Evolutionary conservation across 2,888 invertebrate genomes (phyloP).

Genomic region (Eudasyphora cyanicolor): DNA sequence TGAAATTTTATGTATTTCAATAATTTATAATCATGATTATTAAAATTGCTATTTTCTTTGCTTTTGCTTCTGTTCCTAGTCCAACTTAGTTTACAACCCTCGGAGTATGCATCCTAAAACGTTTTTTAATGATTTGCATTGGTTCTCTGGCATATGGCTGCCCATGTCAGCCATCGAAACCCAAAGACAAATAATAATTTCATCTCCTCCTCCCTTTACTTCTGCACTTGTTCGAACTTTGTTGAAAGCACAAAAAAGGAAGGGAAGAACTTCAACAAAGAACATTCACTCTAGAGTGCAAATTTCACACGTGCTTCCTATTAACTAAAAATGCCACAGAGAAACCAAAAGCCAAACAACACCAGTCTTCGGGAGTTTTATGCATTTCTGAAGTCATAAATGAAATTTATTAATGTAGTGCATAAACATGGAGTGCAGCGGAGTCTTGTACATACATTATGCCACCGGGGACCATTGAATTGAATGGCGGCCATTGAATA

Average conservation of each 20-base stretch:
- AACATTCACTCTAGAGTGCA: constrained; percentile 67
- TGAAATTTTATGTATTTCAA: no score
- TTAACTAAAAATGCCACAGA: constrained; percentile 69
- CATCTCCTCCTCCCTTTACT: not conserved
- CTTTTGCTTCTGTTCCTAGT: no score
- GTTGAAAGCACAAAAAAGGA: not conserved
- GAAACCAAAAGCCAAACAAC: not conserved
- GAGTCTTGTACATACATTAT: not conserved
- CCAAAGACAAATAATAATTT: not conserved
- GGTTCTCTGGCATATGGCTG: not conserved
- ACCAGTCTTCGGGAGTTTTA: constrained; percentile 59
- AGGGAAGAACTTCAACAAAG: not conserved
- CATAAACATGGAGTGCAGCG: constrained; percentile 15
- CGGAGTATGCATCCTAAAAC: not conserved
- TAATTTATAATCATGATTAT: no score
- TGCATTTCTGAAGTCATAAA: constrained; percentile 72
- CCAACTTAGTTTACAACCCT: no score
- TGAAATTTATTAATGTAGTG: constrained; percentile 73
- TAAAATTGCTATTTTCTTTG: not conserved
- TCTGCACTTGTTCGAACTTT: constrained; percentile 6
- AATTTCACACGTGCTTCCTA: constrained; percentile 78
- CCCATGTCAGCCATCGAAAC: not conserved
- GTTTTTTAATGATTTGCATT: not conserved
- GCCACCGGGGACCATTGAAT: constrained; percentile 2
- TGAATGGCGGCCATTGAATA: not conserved